phyloP scores from a whole-genome alignment of 2,888 invertebrate species.

The Eilema caniola region DNA sequence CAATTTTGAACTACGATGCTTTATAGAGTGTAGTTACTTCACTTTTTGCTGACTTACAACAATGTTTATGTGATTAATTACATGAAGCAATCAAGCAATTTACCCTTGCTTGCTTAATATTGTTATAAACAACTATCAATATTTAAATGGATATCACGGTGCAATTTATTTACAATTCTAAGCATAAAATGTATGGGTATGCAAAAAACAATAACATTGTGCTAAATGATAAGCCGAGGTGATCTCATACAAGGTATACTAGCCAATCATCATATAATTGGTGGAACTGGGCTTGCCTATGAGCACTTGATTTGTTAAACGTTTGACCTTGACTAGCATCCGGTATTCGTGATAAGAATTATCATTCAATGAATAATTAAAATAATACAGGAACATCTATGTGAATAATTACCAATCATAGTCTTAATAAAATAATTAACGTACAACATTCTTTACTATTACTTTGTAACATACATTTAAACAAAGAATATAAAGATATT shows the following conservation, averaged over 20 bases:
- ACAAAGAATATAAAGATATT: no score
- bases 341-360: conserved; percentile 54
- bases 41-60: no score
- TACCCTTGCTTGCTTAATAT: no score
- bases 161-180: neutral
- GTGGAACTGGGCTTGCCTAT: conserved; percentile 45
- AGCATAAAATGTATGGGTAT: neutral
- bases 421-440: no score
- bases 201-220: neutral
- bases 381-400: conserved; percentile 7
- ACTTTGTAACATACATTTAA: no score
- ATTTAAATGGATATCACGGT: neutral
- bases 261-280: conserved; percentile 38
- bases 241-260: conserved; percentile 21
- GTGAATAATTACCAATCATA: neutral
- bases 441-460: no score
- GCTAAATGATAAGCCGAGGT: neutral
- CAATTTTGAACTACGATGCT: no score
- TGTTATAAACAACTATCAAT: neutral
- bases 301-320: conserved; percentile 24
- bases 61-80: neutral
- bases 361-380: conserved; percentile 41
- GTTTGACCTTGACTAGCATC: conserved; percentile 46
- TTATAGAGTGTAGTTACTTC: no score
- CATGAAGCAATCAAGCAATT: neutral